Evolutionary conservation across 2,113 vertebrate species (phyloP), one percentile per base, ranked within the genome.

Genomic region (Sylvilagus bachmani): DNA sequence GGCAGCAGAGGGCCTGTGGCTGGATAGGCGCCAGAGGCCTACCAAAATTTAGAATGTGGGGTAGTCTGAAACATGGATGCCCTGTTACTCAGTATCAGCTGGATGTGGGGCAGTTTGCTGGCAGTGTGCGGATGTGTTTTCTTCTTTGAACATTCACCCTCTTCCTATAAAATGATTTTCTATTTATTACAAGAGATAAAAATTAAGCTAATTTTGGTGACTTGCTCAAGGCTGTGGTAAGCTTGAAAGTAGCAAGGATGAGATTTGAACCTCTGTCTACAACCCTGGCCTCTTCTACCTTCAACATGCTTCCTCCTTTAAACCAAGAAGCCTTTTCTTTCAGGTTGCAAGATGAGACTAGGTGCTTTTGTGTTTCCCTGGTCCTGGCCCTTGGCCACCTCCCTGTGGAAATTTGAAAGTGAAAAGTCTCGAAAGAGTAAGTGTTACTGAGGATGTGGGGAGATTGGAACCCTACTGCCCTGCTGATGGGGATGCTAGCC

Each of bases 251-350:
- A 31, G 19, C 25, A 55, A 64, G 51, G 13, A 22, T 79, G 27
- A 58, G 27, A 25, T 78, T 66, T 38, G 51, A 89, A 36, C 27
- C 6, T 61, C 10, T 71, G 13, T 71, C 51, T 16, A 24, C 36
- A 62, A 82, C 38, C 24, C 25, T 74, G 25, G n/a, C 33, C 44
- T 24, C 87, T 79, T 12, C 22, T 13, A 16, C 1, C 3, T 1
- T 7, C 24, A 3, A 24, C n/a, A 22, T 1, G 2, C 2, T 49
- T 19, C 58, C 8, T 22, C 3, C 19, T 0, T n/a, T 24, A 70
- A n/a, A 27, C 16, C 49, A 79, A 2, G 53, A 44, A 33, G 49
- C 6, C 14, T 6, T 31, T 4, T 27, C 75, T 73, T 69, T n/a
- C 51, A 71, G 9, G 75, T 64, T 38, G n/a, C 33, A 79, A 1